Evolutionary conservation across 2,888 invertebrate genomes (phyloP), one percentile per base, ranked within the genome.

Genomic region (Frankliniella intonsa): DNA sequence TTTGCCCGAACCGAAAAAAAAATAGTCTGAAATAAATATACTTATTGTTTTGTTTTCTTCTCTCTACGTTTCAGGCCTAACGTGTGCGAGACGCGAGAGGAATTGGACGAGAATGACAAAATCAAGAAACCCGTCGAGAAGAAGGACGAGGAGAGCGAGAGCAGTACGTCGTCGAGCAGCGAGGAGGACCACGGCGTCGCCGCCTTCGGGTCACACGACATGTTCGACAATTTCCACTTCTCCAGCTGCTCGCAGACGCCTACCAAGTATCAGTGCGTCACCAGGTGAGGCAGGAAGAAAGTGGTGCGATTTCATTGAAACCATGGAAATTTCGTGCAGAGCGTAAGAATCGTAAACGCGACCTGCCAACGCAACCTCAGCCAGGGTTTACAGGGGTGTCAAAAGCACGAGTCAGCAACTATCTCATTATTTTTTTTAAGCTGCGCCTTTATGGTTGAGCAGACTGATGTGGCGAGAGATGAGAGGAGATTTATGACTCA

Each of bases 241-340:
- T 89, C 90, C 12, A 88, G 88, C 82, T 90, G 90, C 84, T 88
- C 88, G 81, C 88, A 90, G 85, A 87, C 88, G 14, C 87, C 88
- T 8, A 88, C 87, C 84, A 89, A 89, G 87, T 90, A 90, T 85
- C 88, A 89, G 85, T 91, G 91, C 85, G 87, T 89, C n/a, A 90
- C 90, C 50, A 90, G 89, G 89, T 88, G 87, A 87, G 88, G 7
- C 62, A n/a, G 19, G 17, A 17, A 0, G 62, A 7, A 17, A 62
- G 17, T 17, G 12, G 7, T n/a, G 17, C 19, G 14, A n/a, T 62
- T 7, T n/a, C 62, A 10, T 2, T 1, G 62, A n/a, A n/a, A 19
- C 14, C 55, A 55, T 55, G 55, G 55, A 38, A 38, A 38, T 38
- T 5, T 38, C 2, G 3, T 38, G 38, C 2, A 5, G 38, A 38